phyloP scores from a whole-genome alignment of 1,140 invertebrate genomes.

The Ostrea denselamellosa region DNA sequence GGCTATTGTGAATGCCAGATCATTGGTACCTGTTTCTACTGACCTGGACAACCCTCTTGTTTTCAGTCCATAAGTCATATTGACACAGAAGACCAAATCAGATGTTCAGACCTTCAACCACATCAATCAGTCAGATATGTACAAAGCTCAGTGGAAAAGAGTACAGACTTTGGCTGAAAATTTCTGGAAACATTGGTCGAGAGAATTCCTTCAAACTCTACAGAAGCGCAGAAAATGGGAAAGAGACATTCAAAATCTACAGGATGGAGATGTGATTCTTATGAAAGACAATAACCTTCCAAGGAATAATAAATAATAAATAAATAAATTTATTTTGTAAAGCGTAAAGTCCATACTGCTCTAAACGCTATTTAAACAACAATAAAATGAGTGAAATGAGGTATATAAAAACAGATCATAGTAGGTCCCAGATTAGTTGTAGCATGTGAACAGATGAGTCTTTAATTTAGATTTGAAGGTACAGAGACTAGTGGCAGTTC shows the following conservation, averaged over 20 bases:
- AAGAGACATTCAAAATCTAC: not conserved
- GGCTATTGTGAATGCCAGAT: slow-evolving; percentile 14
- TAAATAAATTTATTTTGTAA: no score
- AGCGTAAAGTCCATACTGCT: no score
- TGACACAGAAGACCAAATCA: slow-evolving; percentile 37
- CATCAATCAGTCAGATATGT: not conserved
- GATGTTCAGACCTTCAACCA: not conserved
- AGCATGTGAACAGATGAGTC: no score
- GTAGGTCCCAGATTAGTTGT: no score
- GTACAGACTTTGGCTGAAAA: slow-evolving; percentile 28
- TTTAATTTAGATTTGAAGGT: no score
- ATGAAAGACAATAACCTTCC: slow-evolving; percentile 37
- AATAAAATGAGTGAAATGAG: no score
- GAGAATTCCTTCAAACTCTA: slow-evolving; percentile 38
- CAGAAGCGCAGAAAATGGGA: slow-evolving; percentile 39
- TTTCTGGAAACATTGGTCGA: slow-evolving; percentile 39
- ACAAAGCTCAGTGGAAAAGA: slow-evolving; percentile 31
- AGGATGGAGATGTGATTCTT: slow-evolving; percentile 7
- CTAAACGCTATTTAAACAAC: no score
- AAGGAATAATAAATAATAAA: no score
- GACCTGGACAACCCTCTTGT: slow-evolving; percentile 27
- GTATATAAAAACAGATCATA: no score
- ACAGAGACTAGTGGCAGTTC: no score
- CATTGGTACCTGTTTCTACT: slow-evolving; percentile 9
- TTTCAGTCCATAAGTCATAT: slow-evolving; percentile 24